Conservation (phyloP, 2,113 vertebrate species). For the Sturnira hondurensis region DNA sequence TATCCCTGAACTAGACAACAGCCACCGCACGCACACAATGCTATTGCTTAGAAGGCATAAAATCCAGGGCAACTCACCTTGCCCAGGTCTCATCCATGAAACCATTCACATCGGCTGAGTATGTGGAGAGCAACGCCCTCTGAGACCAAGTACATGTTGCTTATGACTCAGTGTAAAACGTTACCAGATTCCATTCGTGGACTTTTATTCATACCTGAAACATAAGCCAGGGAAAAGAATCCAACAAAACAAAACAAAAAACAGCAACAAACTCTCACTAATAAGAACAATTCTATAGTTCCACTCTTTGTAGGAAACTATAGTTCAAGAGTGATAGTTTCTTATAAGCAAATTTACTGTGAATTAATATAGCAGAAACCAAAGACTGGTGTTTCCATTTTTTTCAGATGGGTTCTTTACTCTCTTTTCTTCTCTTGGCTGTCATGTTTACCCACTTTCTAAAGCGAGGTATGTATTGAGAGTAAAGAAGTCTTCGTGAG, state of each 20-base stretch:
- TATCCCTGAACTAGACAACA: not conserved
- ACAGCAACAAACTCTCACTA: not conserved
- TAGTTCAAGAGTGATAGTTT: not conserved
- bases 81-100: not conserved
- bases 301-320: not conserved
- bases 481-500: not conserved
- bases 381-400: not conserved
- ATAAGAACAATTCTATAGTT: not conserved
- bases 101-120: not conserved
- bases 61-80: not conserved
- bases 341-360: not conserved
- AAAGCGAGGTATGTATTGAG: not conserved
- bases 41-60: not conserved
- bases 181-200: not conserved
- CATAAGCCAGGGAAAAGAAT: not conserved
- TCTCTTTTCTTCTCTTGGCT: not conserved
- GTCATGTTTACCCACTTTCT: not conserved
- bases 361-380: not conserved
- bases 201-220: slow-evolving; percentile 1
- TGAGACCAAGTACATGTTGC: not conserved
- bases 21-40: not conserved
- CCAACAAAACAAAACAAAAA: not conserved
- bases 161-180: not conserved
- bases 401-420: not conserved
- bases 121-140: not conserved